A percentile compares a stretch with the other conserved stretches of the same genome.
Evolutionary conservation across 2,797 vertebrate genomes (phyloP).

Genomic region (Pelobates cultripes): DNA sequence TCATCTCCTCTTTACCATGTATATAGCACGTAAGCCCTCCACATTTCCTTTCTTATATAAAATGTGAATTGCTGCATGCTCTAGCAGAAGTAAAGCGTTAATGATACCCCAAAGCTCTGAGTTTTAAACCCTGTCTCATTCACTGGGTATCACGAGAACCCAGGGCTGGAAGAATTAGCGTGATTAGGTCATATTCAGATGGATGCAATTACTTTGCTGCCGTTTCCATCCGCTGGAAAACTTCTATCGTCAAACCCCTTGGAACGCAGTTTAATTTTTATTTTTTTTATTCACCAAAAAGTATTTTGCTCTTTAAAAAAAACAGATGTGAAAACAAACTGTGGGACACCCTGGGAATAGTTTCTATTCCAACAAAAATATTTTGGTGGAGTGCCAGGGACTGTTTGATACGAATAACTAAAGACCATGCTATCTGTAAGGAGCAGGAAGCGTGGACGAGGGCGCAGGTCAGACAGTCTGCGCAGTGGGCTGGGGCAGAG

Average conservation of each 20-base stretch:
- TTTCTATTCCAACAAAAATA: constrained; percentile 48
- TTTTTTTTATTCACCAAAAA: neutral
- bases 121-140: too few species aligned
- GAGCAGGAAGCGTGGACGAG: neutral
- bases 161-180: neutral
- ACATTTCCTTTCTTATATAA: too few species aligned
- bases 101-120: too few species aligned
- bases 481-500: too few species aligned
- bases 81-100: too few species aligned
- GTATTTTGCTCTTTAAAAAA: neutral
- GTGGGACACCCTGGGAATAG: constrained; percentile 27
- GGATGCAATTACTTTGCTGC: constrained; percentile 4
- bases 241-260: neutral
- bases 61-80: too few species aligned
- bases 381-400: constrained; percentile 45
- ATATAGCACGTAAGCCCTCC: too few species aligned
- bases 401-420: constrained; percentile 24
- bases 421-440: neutral
- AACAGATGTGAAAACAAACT: neutral
- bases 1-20: too few species aligned
- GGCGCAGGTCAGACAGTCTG: too few species aligned
- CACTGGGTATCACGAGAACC: too few species aligned
- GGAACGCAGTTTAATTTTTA: neutral
- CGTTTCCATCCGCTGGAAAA: neutral
- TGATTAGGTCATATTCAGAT: constrained; percentile 25